Base-by-base conservation (phyloP, 2,888 invertebrate genomes). In the Liposcelis brunnea region DNA sequence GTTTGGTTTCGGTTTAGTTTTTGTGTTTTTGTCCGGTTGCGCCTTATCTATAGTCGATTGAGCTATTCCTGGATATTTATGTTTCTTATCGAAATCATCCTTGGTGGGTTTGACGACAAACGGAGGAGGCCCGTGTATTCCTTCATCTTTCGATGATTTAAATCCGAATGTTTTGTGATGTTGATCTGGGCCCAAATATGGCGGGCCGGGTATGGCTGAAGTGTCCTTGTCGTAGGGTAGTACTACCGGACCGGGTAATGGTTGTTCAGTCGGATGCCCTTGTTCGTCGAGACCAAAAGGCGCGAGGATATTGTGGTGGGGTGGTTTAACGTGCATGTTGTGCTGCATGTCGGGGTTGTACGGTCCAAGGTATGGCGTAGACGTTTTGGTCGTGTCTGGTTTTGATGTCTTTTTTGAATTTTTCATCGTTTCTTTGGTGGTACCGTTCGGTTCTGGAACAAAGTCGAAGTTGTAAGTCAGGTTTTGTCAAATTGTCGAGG, bases 1-100 rank as follows among this genome's bases (percentile, higher is more conserved):
- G 15, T 49, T 52, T 35, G 52, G 52, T 48, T 54, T 51, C 18
- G 44, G 49, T 44, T 52, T 53, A 6, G 49, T 43, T 34, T 50
- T 47, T 33, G 52, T 47, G 36, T 7, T 16, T n/a, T 32, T 38
- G n/a, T 14, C 14, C 8, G 40, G 21, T 11, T n/a, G n/a, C n/a
- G n/a, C n/a, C n/a, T 44, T 44, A 33, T 47, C 44, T 14, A 15
- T 34, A 10, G 11, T 34, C 35, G 14, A 12, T 5, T 47, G 44
- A 15, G 42, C 21, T 11, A 32, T 45, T 47, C n/a, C 42, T 42
- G n/a, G 42, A 45, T 15, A 52, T 49, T 47, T 55, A 51, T 43
- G 50, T 11, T 40, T 40, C 16, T 44, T 36, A 35, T 36, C 34
- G 3, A 32, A 44, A 33, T 44, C 44, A 11, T 44, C 44, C n/a